These are phyloP conservation scores for Ptilonorhynchus violaceus DNA, from an alignment of 2,113 vertebrate species.

Conservation along the genomic window DNA sequence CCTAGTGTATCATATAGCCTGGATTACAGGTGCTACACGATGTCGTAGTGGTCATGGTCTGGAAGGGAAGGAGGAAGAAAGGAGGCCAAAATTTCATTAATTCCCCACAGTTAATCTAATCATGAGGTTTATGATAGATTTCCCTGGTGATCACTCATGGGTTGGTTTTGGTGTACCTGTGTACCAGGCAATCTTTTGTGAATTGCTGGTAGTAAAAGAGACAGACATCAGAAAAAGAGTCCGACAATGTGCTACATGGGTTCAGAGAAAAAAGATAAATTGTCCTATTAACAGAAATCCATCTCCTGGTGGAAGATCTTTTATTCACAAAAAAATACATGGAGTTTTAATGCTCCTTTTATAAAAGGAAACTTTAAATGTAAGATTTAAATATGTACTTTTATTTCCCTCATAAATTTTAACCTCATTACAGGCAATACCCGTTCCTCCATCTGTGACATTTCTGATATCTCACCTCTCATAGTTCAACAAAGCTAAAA, in stretches of 20 bases:
- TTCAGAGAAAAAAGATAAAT: background rate
- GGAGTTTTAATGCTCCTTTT: background rate
- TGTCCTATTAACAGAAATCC: background rate
- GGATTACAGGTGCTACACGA: background rate
- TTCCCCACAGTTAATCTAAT: background rate
- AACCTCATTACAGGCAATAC: background rate
- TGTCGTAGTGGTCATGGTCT: fast-evolving
- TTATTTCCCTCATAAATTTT: background rate
- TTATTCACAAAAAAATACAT: background rate
- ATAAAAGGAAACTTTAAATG: background rate
- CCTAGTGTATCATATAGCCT: background rate
- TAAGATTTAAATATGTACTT: background rate
- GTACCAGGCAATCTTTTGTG: background rate
- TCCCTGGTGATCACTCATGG: background rate
- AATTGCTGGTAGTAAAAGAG: background rate
- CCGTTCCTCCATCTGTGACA: background rate
- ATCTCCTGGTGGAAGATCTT: background rate
- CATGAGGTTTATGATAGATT: background rate
- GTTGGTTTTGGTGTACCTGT: background rate
- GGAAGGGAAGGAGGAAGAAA: background rate
- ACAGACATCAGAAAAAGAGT: background rate
- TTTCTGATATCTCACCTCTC: background rate
- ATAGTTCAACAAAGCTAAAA: background rate
- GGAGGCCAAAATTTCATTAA: background rate
- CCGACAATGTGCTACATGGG: background rate